phyloP scores from a whole-genome alignment of 2,888 invertebrate genomes.

The Lypha dubia region DNA sequence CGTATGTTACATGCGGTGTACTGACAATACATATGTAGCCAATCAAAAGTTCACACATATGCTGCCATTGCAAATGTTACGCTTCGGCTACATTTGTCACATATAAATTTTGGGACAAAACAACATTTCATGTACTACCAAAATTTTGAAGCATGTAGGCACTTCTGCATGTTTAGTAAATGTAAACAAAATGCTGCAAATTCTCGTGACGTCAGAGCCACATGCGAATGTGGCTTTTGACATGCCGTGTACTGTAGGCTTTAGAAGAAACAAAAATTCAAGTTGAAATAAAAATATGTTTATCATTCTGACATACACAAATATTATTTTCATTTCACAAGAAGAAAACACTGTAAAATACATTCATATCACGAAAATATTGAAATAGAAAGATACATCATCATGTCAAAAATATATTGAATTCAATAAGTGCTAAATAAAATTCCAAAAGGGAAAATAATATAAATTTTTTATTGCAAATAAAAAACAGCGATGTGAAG shows the following conservation, averaged over 20 bases:
- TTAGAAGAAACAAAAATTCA: neutral
- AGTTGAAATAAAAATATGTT: neutral
- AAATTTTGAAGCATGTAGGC: too few species aligned
- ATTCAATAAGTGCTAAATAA: conserved; percentile 54
- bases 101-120: too few species aligned
- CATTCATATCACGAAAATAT: neutral
- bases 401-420: conserved; percentile 65
- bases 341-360: neutral
- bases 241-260: conserved; percentile 22
- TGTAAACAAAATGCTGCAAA: too few species aligned
- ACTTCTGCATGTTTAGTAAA: too few species aligned
- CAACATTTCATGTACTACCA: too few species aligned
- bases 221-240: too few species aligned
- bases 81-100: too few species aligned
- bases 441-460: conserved; percentile 13
- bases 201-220: too few species aligned
- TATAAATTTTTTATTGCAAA: conserved; percentile 21
- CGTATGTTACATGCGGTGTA: too few species aligned
- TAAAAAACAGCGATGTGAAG: conserved; percentile 27
- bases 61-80: too few species aligned
- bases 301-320: conserved; percentile 12
- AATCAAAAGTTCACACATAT: too few species aligned
- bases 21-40: too few species aligned
- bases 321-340: neutral
- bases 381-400: conserved; percentile 31